Percentiles rank a stretch among this genome's conserved stretches.
phyloP scores from a whole-genome alignment of 2,888 invertebrate genomes.

The Sphaeridia pumilis region DNA sequence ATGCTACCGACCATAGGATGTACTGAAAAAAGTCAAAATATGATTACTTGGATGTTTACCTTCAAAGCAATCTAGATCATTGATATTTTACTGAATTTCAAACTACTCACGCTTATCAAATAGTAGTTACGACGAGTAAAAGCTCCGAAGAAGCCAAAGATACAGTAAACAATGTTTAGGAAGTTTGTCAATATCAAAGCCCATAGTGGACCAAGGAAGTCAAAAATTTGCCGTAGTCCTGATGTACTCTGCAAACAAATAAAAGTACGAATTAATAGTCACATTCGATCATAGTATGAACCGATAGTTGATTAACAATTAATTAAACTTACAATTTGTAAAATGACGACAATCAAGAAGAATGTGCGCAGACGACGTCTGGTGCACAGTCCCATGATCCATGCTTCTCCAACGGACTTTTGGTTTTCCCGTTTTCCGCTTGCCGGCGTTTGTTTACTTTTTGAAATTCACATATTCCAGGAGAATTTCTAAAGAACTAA shows the following conservation, averaged over 20 bases:
- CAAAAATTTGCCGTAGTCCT: conserved; percentile 85
- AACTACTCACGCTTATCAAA: conserved; percentile 79
- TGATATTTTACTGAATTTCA: too few relatives aligned
- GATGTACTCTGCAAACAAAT: conserved; percentile 79
- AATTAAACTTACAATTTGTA: conserved; percentile 28
- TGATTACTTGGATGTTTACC: too few relatives aligned
- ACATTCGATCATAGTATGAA: too few relatives aligned
- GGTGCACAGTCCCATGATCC: conserved; percentile 28
- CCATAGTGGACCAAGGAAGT: conserved; percentile 96
- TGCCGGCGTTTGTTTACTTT: too few relatives aligned
- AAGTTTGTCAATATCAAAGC: conserved; percentile 89
- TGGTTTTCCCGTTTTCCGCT: too few relatives aligned
- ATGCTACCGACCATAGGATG: conserved; percentile 77
- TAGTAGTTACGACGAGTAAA: conserved; percentile 85
- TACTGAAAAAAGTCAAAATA: conserved; percentile 51
- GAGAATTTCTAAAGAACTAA: too few relatives aligned
- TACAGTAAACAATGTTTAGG: conserved; percentile 82
- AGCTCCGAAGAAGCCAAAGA: conserved; percentile 90
- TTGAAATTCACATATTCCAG: too few relatives aligned
- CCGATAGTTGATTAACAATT: too few relatives aligned
- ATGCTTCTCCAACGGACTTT: too few relatives aligned
- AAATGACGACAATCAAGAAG: conserved; percentile 24
- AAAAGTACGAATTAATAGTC: too few relatives aligned
- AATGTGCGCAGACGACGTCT: conserved; percentile 25
- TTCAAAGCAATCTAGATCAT: too few relatives aligned